Evolutionary conservation across 2,113 vertebrate species (phyloP).

Genomic region (Lophotis ruficrista): DNA sequence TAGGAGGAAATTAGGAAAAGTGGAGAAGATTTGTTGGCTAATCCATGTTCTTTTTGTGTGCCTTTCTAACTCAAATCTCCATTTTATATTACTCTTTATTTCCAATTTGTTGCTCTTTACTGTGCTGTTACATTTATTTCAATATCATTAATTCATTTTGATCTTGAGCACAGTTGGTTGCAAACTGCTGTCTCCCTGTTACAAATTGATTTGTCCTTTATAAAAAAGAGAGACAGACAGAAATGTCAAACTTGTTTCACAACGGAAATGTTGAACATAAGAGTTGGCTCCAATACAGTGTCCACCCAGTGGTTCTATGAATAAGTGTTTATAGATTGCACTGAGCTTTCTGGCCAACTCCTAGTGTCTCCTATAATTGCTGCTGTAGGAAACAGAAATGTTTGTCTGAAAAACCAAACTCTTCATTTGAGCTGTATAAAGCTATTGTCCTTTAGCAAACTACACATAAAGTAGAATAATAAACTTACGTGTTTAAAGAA

Average conservation of each 20-base stretch:
- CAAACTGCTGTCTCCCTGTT: slow-evolving; percentile 42
- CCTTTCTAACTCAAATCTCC: neutral
- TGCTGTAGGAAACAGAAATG: slow-evolving; percentile 82
- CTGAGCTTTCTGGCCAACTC: slow-evolving; percentile 76
- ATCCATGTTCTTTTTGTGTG: neutral
- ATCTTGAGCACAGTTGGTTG: slow-evolving; percentile 66
- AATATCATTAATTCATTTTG: slow-evolving; percentile 38
- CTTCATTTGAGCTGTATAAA: slow-evolving; percentile 63
- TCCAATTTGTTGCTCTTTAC: neutral
- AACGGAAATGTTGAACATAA: slow-evolving; percentile 57
- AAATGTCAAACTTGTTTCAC: slow-evolving; percentile 70
- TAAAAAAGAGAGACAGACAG: slow-evolving; percentile 25
- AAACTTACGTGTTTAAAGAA: slow-evolving; percentile 46
- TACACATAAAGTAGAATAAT: neutral
- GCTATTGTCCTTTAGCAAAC: neutral
- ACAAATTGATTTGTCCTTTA: slow-evolving; percentile 61
- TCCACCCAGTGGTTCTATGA: slow-evolving; percentile 77
- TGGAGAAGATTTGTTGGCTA: neutral
- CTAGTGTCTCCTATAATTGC: slow-evolving; percentile 85
- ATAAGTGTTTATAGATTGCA: slow-evolving; percentile 77
- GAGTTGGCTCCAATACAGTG: slow-evolving; percentile 56
- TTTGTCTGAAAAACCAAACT: slow-evolving; percentile 66
- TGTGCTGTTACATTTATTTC: slow-evolving; percentile 41
- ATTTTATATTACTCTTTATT: neutral
- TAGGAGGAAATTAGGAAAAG: neutral